Conservation (phyloP, 2,113 vertebrate genomes). For the Eidolon helvum region DNA sequence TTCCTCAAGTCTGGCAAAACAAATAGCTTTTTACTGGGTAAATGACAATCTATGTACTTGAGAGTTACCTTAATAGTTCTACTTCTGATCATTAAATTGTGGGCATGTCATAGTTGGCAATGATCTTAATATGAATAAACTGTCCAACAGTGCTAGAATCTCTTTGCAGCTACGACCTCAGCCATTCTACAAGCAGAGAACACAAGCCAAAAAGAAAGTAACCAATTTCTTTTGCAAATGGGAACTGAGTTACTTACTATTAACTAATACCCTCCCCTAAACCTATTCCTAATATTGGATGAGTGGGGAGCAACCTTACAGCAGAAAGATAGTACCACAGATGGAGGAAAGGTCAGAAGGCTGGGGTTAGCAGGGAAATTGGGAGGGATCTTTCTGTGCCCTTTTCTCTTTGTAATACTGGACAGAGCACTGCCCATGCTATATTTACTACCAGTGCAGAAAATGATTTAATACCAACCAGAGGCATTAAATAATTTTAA, state of each 20-base stretch:
- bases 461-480: neutral
- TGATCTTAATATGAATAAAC: neutral
- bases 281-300: neutral
- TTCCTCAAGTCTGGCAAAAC: neutral
- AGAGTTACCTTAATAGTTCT: neutral
- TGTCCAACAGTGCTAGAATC: neutral
- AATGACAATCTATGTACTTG: neutral
- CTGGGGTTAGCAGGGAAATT: neutral
- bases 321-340: neutral
- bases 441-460: neutral
- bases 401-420: neutral
- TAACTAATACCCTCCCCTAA: neutral
- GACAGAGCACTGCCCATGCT: neutral
- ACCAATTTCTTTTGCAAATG: neutral
- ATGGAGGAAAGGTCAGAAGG: neutral
- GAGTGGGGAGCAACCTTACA: neutral
- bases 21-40: neutral
- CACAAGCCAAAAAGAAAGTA: neutral
- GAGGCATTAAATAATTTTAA: neutral
- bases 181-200: neutral
- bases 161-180: neutral
- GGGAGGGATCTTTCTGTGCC: neutral
- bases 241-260: neutral
- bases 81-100: neutral
- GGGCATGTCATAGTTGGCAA: neutral